phyloP scores from a whole-genome alignment of 2,113 vertebrate species.

The Panthera leo region DNA sequence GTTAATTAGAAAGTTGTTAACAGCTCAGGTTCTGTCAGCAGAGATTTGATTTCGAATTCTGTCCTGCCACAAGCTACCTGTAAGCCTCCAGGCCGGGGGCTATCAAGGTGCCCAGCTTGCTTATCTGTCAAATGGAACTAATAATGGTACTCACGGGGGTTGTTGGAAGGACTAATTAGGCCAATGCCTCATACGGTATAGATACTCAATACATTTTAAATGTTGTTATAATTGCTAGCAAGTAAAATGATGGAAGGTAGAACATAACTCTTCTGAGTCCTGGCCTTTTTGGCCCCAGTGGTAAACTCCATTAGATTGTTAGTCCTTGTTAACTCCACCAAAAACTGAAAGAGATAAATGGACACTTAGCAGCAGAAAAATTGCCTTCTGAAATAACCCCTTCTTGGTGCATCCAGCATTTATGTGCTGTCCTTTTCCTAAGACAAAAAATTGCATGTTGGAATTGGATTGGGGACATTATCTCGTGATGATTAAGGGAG shows the following conservation, averaged over 20 bases:
- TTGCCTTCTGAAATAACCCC: conserved; percentile 48
- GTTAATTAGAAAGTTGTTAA: neutral
- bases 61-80: too few relatives aligned
- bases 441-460: conserved; percentile 56
- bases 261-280: neutral
- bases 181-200: neutral
- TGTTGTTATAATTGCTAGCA: neutral
- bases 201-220: neutral
- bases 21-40: neutral
- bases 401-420: neutral
- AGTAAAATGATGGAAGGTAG: neutral
- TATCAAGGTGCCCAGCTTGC: neutral
- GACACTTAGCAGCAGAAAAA: conserved; percentile 46
- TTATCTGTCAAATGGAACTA: neutral
- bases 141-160: neutral
- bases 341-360: conserved; percentile 58
- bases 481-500: conserved; percentile 53
- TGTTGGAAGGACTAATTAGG: neutral
- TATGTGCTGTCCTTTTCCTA: neutral
- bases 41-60: neutral
- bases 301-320: neutral
- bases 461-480: conserved; percentile 61
- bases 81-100: neutral
- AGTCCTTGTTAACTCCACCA: conserved; percentile 1
- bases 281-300: neutral